phyloP scores from a whole-genome alignment of 2,113 vertebrate genomes.

The Pseudopodoces humilis region DNA sequence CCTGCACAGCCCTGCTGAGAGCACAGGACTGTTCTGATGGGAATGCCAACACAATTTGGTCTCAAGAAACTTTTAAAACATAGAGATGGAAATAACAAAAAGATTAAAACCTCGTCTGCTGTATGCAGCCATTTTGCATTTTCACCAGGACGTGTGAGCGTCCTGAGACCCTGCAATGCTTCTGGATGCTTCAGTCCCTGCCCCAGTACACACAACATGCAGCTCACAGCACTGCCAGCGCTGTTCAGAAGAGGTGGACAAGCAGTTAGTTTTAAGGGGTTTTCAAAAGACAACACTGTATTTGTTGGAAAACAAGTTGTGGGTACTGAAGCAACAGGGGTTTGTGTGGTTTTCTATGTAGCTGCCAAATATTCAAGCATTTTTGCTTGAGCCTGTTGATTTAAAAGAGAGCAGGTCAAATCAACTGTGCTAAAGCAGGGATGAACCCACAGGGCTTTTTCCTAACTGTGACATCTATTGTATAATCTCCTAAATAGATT shows the following conservation, averaged over 20 bases:
- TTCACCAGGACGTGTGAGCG: not conserved
- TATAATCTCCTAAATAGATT: not conserved
- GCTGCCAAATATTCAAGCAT: not conserved
- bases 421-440: not conserved
- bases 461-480: not conserved
- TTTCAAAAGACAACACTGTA: not conserved
- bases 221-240: accelerated
- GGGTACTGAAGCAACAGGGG: not conserved
- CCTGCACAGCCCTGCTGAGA: not conserved
- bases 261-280: not conserved
- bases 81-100: not conserved
- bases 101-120: not conserved
- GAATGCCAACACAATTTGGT: accelerated
- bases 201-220: accelerated
- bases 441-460: constrained; percentile 6
- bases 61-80: not conserved
- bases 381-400: not conserved
- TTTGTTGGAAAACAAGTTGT: not conserved
- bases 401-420: not conserved
- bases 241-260: not conserved
- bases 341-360: not conserved
- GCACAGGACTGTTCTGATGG: not conserved
- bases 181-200: not conserved
- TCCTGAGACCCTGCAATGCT: not conserved
- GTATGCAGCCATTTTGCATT: not conserved